Evolutionary conservation across 2,113 vertebrate species (phyloP), one percentile per base, ranked within the genome.

Genomic region (Fulica atra): DNA sequence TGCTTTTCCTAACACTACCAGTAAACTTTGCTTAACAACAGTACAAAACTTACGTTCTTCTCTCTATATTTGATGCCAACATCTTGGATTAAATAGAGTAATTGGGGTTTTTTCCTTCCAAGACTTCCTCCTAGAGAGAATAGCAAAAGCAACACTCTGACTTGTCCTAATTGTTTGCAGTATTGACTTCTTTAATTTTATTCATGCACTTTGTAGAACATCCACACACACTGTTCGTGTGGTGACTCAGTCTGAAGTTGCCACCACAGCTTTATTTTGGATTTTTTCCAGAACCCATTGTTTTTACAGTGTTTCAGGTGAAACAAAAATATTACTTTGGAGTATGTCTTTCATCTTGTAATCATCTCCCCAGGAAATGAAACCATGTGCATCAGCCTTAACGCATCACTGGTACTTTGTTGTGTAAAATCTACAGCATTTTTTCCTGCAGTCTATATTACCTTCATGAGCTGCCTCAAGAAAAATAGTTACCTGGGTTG

Each of bases 281-380:
- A 97, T 95, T 94, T 95, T 97, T 97, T 98, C 98, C 98, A 98
- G 97, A 95, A 92, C 97, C 96, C 96, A 97, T 97, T 98, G 97
- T 98, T 98, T 98, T 97, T 97, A 96, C 97, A 97, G 7, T 65
- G 96, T 98, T 97, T 98, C 97, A 98, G 98, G 98, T 98, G 97
- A 98, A 98, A 98, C 97, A 98, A 97, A 98, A 98, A 97, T 97
- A 97, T 97, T 97, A 95, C 98, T 98, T 96, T 97, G 98, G 98
- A 98, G 97, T 94, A 91, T 86, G 96, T 91, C 97, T 98, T 98
- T 98, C 97, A 97, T 97, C 97, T 97, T 93, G 91, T 97, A 96
- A 97, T 97, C 97, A 98, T 98, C 98, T 97, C 98, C 98, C 95
- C 98, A 98, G 98, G 98, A 98, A 98, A 95, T 97, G 98, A 98